Percentiles rank a stretch among this genome's conserved stretches.
Conservation (phyloP, 2,888 invertebrate genomes). For the Cosmia pyralina region DNA sequence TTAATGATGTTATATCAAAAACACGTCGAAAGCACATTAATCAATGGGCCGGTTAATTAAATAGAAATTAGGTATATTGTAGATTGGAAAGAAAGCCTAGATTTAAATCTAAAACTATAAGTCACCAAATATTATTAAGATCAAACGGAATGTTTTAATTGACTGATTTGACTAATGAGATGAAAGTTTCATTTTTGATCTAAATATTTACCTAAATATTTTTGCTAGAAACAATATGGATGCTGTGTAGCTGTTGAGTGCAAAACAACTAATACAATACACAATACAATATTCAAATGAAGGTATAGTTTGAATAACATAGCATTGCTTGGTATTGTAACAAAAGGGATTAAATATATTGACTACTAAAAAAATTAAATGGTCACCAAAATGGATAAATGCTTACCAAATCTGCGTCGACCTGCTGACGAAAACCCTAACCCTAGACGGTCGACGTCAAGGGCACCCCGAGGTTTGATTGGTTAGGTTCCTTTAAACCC, state of each 20-base stretch:
- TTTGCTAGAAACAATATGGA: background rate
- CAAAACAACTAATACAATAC: background rate
- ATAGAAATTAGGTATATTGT: slow-evolving; percentile 7
- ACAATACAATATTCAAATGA: too few relatives aligned
- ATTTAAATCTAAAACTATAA: background rate
- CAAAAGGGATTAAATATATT: too few relatives aligned
- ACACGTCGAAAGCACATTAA: slow-evolving; percentile 15
- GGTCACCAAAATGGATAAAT: too few relatives aligned
- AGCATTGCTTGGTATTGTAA: background rate
- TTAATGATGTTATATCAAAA: slow-evolving; percentile 10
- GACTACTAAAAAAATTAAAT: too few relatives aligned
- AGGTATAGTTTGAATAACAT: background rate
- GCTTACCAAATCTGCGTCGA: too few relatives aligned
- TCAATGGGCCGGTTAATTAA: slow-evolving; percentile 1
- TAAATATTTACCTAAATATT: background rate
- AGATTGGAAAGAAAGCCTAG: slow-evolving; percentile 14
- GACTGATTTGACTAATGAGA: background rate
- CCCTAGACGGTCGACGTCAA: too few relatives aligned
- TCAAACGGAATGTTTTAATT: background rate
- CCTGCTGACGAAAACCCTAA: too few relatives aligned
- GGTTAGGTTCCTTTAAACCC: too few relatives aligned
- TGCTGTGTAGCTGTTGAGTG: background rate
- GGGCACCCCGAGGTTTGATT: too few relatives aligned
- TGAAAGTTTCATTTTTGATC: background rate
- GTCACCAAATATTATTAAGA: background rate